phyloP scores from a whole-genome alignment of 2,888 invertebrate species.

The Scotopteryx bipunctaria region DNA sequence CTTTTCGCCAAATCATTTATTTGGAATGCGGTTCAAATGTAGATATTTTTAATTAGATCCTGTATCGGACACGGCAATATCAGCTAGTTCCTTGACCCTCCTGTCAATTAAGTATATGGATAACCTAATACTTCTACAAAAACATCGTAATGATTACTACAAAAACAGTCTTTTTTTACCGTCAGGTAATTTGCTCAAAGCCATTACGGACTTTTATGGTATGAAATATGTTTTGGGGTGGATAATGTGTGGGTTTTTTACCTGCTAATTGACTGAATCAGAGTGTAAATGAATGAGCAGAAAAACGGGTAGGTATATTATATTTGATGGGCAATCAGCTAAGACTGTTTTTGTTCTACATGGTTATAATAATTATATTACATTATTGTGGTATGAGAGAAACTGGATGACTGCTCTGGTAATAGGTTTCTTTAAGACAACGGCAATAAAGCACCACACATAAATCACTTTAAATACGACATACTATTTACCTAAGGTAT shows the following conservation, averaged over 20 bases:
- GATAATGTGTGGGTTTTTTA: constrained; percentile 37
- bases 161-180: constrained; percentile 47
- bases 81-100: constrained; percentile 61
- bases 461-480: not conserved
- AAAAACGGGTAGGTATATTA: constrained; percentile 30
- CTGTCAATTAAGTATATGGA: constrained; percentile 50
- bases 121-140: constrained; percentile 50
- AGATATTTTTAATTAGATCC: constrained; percentile 48
- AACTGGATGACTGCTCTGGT: constrained; percentile 15
- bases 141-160: constrained; percentile 42
- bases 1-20: constrained; percentile 36
- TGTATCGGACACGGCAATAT: constrained; percentile 56
- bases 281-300: constrained; percentile 34
- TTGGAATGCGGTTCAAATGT: constrained; percentile 24
- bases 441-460: not conserved
- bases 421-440: constrained; percentile 8
- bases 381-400: not conserved
- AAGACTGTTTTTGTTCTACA: constrained; percentile 27
- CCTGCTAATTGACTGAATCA: constrained; percentile 33
- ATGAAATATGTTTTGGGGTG: constrained; percentile 36
- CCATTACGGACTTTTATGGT: constrained; percentile 37
- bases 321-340: constrained; percentile 31
- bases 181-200: constrained; percentile 36
- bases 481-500: constrained; percentile 10
- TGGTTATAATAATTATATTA: constrained; percentile 13